Percentiles rank a stretch among this genome's conserved stretches.
These are phyloP conservation scores for Melipona beecheii DNA, from an alignment of 2,888 invertebrate genomes.

Conservation along the genomic window DNA sequence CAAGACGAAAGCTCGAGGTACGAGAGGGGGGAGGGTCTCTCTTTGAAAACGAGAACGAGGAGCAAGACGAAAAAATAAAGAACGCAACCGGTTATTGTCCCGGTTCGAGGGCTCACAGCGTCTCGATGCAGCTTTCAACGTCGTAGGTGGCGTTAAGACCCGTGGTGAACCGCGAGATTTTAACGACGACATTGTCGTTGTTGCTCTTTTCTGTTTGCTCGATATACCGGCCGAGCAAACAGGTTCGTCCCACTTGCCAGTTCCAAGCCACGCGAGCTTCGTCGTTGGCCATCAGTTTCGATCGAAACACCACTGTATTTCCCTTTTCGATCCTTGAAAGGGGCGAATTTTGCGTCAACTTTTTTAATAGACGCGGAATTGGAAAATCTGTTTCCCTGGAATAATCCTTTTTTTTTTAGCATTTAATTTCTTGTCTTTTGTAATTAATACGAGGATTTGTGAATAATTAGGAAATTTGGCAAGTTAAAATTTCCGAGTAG, in stretches of 20 bases:
- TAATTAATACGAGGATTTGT: too few relatives aligned
- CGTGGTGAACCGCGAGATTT: conserved; percentile 43
- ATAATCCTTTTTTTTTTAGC: too few relatives aligned
- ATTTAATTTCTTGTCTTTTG: too few relatives aligned
- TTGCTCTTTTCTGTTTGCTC: conserved; percentile 21
- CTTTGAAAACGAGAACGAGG: conserved; percentile 1
- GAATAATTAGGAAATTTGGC: too few relatives aligned
- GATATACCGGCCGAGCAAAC: not conserved
- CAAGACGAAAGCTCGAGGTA: not conserved
- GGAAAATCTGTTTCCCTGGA: too few relatives aligned
- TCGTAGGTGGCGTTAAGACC: not conserved
- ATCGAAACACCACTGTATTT: too few relatives aligned
- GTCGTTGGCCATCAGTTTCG: too few relatives aligned
- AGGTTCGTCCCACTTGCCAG: conserved; percentile 9
- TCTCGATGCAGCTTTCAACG: conserved; percentile 15
- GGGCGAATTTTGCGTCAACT: too few relatives aligned
- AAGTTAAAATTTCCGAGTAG: too few relatives aligned
- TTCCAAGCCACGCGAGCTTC: too few relatives aligned
- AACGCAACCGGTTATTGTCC: conserved; percentile 31
- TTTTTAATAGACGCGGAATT: too few relatives aligned
- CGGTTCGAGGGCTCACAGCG: conserved; percentile 2
- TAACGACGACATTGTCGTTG: conserved; percentile 50
- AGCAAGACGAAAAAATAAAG: conserved; percentile 28
- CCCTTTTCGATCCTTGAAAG: too few relatives aligned
- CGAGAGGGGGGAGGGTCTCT: not conserved